phyloP scores from a whole-genome alignment of 2,888 invertebrate genomes.

The Aproaerema taeniolella region DNA sequence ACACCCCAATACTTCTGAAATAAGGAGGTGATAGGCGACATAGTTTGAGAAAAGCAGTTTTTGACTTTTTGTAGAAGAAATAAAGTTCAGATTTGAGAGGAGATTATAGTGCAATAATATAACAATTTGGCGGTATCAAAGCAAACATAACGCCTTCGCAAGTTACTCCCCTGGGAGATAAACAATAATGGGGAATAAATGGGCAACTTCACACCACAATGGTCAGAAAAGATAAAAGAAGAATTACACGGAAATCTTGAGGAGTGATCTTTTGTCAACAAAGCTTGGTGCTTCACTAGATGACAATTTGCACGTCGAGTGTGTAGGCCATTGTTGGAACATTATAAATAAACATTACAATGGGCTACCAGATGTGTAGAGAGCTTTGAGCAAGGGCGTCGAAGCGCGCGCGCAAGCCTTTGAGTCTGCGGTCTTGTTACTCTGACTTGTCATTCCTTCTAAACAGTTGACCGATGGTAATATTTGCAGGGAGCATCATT shows the following conservation, averaged over 20 bases:
- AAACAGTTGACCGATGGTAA: slow-evolving; percentile 31
- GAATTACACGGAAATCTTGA: slow-evolving; percentile 72
- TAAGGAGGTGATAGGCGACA: slow-evolving; percentile 13
- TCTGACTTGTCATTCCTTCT: slow-evolving; percentile 26
- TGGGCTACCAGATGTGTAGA: slow-evolving; percentile 60
- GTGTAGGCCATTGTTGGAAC: slow-evolving; percentile 48
- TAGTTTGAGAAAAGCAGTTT: not conserved
- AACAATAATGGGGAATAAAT: slow-evolving; percentile 69
- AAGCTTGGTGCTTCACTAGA: slow-evolving; percentile 47
- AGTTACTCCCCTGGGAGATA: slow-evolving; percentile 48
- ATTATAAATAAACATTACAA: slow-evolving; percentile 69
- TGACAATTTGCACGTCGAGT: slow-evolving; percentile 70
- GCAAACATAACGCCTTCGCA: slow-evolving; percentile 66
- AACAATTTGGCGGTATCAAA: slow-evolving; percentile 43
- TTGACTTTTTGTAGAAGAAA: not conserved
- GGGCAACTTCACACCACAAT: slow-evolving; percentile 65
- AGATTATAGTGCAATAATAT: slow-evolving; percentile 22
- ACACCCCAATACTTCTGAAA: slow-evolving; percentile 24
- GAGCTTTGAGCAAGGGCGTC: slow-evolving; percentile 28
- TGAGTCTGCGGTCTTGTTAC: slow-evolving; percentile 24
- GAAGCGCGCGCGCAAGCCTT: slow-evolving; percentile 50
- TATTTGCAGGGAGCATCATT: slow-evolving; percentile 17
- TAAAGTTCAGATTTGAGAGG: slow-evolving; percentile 14
- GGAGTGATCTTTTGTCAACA: slow-evolving; percentile 60
- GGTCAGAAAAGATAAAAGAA: slow-evolving; percentile 59